Base-by-base conservation (phyloP, 1,140 invertebrate genomes). In the Phymastichus coffea region DNA sequence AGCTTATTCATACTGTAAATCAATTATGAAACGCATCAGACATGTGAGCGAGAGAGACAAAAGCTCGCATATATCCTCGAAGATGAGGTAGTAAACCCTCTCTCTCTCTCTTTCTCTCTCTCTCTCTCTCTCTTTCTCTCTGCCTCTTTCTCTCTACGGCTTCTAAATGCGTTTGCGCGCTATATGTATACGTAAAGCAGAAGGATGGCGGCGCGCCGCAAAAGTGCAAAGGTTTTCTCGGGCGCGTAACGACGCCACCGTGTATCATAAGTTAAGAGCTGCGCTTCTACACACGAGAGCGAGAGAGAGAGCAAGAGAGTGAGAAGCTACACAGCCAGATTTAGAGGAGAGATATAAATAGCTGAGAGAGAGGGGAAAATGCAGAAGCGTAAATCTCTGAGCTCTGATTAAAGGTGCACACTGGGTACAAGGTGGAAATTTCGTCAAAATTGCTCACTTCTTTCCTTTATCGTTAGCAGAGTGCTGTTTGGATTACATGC, bases 261-360 rank as follows among this genome's bases (percentile, higher is more conserved):
- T 63, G 57, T 64, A 64, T 70, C 56, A 64, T 71, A 67, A 71
- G 61, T 66, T 64, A 63, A 43, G 55, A 47, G 63, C 40, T 25
- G 20, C 35, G 28, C 28, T 33, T 7, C 6, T 33, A 33, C 28
- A 33, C 28, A 33, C 28, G 28, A 33, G 28, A 12, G 28, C 28
- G 12, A 7, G 12, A 7, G 12, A 33, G 28, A 33, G 28, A 33
- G n/a, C n/a, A n/a, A 33, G 28, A 33, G 28, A 12, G 12, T 33
- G 26, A 20, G 17, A 43, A 26, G 49, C 49, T 38, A n/a, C 35
- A 49, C 28, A 33, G 19, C 49, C 35, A 52, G 35, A 52, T 52
- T 52, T 52, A 52, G 49, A 19, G 26, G 4, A 6, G 25, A 22
- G 49, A 35, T 49, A 49, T 49, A 49, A 49, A 49, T 19, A 49